Conservation (phyloP, 2,888 invertebrate genomes). For the Clostera curtula region DNA sequence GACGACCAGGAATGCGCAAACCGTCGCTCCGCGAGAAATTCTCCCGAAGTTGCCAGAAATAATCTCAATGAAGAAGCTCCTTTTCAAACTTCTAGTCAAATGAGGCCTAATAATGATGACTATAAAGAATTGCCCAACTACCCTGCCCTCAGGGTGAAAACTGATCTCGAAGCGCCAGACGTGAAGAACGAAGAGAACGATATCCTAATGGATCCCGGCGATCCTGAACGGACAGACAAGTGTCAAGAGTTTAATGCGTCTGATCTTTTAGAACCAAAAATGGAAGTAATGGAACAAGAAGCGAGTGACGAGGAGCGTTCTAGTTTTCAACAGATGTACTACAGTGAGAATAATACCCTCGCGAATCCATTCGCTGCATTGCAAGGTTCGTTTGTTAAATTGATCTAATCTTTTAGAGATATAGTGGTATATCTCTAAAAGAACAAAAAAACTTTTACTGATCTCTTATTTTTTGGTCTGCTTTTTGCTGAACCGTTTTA, state of each 20-base stretch:
- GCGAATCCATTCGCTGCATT: conserved; percentile 68
- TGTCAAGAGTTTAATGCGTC: conserved; percentile 63
- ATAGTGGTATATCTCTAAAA: too few relatives aligned
- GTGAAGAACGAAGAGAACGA: conserved; percentile 68
- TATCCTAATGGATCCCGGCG: conserved; percentile 64
- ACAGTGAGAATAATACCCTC: conserved; percentile 59
- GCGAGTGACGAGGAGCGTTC: conserved; percentile 80
- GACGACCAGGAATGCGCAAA: conserved; percentile 63
- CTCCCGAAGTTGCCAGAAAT: conserved; percentile 74
- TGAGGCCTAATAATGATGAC: conserved; percentile 74
- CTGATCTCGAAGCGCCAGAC: conserved; percentile 71
- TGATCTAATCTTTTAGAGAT: too few relatives aligned
- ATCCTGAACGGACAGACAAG: conserved; percentile 54
- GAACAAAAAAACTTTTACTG: too few relatives aligned
- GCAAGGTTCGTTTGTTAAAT: conserved; percentile 50
- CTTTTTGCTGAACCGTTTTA: too few relatives aligned
- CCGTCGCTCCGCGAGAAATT: conserved; percentile 67
- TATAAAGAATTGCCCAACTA: conserved; percentile 68
- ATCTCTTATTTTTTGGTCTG: too few relatives aligned
- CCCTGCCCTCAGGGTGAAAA: conserved; percentile 68
- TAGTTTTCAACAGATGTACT: conserved; percentile 56
- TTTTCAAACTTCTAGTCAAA: conserved; percentile 74
- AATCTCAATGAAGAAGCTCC: conserved; percentile 73
- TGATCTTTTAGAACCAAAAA: conserved; percentile 78
- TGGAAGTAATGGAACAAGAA: conserved; percentile 81